A percentile compares a stretch with the other conserved stretches of the same genome.
Conservation (phyloP, 2,113 vertebrate species). For the Colinus virginianus region DNA sequence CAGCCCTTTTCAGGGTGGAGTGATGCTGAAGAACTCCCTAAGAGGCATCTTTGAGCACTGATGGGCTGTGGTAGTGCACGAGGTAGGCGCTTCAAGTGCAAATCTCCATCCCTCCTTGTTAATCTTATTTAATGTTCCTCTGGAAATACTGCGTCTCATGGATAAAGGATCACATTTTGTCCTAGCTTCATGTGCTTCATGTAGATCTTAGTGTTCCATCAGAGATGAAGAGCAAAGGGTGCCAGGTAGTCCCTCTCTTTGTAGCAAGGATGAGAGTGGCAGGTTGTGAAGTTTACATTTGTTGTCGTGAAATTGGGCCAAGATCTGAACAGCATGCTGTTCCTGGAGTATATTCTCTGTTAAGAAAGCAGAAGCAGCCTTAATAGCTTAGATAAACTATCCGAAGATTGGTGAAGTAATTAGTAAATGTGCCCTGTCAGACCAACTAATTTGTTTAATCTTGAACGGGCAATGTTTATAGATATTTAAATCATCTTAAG, state of each 20-base stretch:
- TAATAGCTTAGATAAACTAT: constrained; percentile 34
- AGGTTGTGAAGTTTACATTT: neutral
- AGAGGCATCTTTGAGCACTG: neutral
- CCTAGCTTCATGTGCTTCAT: neutral
- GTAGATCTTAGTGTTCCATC: neutral
- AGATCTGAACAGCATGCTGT: neutral
- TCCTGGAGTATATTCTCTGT: neutral
- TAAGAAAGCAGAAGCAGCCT: constrained; percentile 3
- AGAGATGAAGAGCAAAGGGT: neutral
- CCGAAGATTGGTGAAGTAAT: constrained; percentile 15
- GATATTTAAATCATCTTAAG: constrained; percentile 42
- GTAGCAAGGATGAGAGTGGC: neutral
- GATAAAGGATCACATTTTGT: neutral
- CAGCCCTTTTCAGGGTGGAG: neutral
- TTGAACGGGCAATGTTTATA: constrained; percentile 17
- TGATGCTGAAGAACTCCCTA: neutral
- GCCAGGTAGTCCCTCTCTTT: neutral
- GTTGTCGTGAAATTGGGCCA: neutral
- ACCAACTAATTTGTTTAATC: constrained; percentile 37
- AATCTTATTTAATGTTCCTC: neutral
- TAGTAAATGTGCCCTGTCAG: constrained; percentile 30
- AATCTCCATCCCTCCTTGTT: neutral
- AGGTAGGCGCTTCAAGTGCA: neutral
- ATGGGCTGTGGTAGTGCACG: neutral
- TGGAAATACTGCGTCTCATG: neutral